These are phyloP conservation scores for Phocoena sinus DNA, from an alignment of 2,113 vertebrate species.

Conservation along the genomic window DNA sequence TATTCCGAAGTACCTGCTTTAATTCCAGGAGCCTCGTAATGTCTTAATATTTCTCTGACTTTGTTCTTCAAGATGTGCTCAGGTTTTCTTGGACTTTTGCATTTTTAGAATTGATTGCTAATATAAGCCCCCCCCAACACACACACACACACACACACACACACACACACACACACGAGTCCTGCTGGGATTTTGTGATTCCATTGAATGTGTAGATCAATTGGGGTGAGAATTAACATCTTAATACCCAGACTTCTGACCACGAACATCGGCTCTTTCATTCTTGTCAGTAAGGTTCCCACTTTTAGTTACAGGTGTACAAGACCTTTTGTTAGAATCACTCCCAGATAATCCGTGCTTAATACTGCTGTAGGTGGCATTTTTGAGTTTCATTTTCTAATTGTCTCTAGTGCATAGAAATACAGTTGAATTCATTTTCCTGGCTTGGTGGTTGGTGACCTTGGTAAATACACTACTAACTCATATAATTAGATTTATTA, in stretches of 20 bases:
- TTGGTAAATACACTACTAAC: not conserved
- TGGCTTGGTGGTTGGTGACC: not conserved
- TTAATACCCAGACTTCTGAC: not conserved
- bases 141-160: not conserved
- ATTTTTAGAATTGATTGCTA: not conserved
- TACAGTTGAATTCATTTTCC: not conserved
- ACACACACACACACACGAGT: not conserved
- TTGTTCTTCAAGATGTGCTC: not conserved
- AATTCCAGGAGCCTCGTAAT: not conserved
- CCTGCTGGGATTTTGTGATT: not conserved
- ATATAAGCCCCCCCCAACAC: not conserved
- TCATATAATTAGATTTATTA: not conserved
- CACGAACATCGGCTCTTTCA: not conserved
- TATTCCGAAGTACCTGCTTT: no score
- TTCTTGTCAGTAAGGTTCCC: not conserved
- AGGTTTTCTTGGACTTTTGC: not conserved
- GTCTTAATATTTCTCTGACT: not conserved
- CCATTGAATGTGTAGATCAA: not conserved
- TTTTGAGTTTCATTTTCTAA: not conserved
- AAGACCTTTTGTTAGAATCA: not conserved
- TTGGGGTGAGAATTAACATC: not conserved
- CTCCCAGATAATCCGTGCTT: not conserved
- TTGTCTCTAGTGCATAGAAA: not conserved
- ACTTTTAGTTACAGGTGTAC: not conserved
- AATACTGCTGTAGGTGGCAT: no score